Evolutionary conservation across 2,113 vertebrate species (phyloP), one percentile per base, ranked within the genome.

Genomic region (Ciconia stormi): DNA sequence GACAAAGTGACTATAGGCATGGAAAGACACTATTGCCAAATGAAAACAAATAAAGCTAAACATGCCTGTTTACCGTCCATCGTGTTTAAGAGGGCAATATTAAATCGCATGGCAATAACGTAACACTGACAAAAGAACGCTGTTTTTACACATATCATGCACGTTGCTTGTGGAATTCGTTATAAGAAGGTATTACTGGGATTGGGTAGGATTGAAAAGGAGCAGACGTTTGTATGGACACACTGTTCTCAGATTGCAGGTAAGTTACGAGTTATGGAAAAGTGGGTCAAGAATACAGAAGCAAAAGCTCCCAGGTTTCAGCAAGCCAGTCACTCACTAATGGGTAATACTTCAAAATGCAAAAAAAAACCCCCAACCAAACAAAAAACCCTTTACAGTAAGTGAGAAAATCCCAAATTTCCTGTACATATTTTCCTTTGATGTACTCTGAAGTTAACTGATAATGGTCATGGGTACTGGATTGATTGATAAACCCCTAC

Each of bases 161-260:
- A 6, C 1, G 4, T 13, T 61, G 40, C 40, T 72, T 12, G 1
- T 22, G 30, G 44, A 56, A 61, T 69, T 80, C 0, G 0, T 71
- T 76, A 0, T 29, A 77, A 73, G 36, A 80, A 70, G 38, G 18
- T 58, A 70, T 38, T 46, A 52, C 16, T 67, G 46, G 23, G 42
- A 50, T 63, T 2, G 11, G 46, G 62, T 26, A 83, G 67, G 55
- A 88, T 13, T 78, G 30, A 65, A 78, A 67, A 93, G 44, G 30
- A 96, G 34, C 23, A 79, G 66, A 70, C 0, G 4, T 32, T 78
- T 83, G 18, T 26, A 52, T 9, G 29, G 69, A 53, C 11, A 58
- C 2, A 3, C 11, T 49, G 16, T n/a, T 88, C 46, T 73, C 46
- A 78, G 55, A 53, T 0, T 83, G 46, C 40, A 73, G 52, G 10